Evolutionary conservation across 2,797 vertebrate genomes (phyloP), one percentile per base, ranked within the genome.

Genomic region (Parauchenoglanis punctatus): DNA sequence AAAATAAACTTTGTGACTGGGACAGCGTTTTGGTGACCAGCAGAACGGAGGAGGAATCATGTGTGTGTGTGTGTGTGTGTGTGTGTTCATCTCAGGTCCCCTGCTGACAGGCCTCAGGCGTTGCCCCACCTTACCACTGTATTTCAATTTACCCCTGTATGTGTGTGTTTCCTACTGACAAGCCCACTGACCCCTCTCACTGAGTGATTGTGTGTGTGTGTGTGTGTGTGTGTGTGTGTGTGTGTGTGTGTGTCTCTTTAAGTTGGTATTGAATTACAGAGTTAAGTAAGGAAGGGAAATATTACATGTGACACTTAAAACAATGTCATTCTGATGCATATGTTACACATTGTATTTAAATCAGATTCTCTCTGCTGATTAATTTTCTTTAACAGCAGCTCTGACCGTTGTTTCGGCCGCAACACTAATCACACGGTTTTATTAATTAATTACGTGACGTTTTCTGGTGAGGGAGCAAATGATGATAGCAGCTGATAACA

Each of bases 101-200:
- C 88, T 87, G 81, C 88, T 90, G 89, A 89, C 85, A 87, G 85
- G 86, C 88, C 90, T 89, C 59, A 88, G 89, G 88, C 87, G 63
- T 68, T 89, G 84, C 88, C 80, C 89, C 84, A 90, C 88, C 89
- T 89, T 84, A 90, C 61, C 40, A 17, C 52, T 89, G 76, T 83
- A 85, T 91, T 89, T 90, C 87, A 91, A 89, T 91, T 89, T 87
- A n/a, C 65, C 84, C 86, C 65, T 92, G 83, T 73, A 31, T 75
- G 82, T 56, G 28, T 59, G 31, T 40, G 11, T 61, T 13, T 44
- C 67, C 73, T 90, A 75, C 56, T 59, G 81, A 67, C 75, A 44
- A 87, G 68, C 80, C 11, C 68, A 65, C 56, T 85, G 87, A 90
- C 85, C 65, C 83, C 59, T 17, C 31, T 54, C 67, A 3, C 25